A percentile compares a stretch with the other conserved stretches of the same genome.
phyloP scores from a whole-genome alignment of 2,113 vertebrate genomes.

The Hipposideros armiger region DNA sequence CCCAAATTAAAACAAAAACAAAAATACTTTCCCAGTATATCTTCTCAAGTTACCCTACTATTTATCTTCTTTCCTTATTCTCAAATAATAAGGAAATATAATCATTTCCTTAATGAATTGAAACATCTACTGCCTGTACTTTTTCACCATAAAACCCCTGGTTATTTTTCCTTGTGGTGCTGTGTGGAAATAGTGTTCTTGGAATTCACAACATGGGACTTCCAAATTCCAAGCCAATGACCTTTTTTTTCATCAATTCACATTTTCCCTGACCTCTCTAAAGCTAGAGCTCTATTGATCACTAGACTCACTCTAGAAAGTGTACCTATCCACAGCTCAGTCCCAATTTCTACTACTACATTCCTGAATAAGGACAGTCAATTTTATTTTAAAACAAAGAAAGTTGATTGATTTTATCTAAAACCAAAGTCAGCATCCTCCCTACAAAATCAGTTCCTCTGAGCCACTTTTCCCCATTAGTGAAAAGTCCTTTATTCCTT shows the following conservation, averaged over 20 bases:
- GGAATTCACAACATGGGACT: not conserved
- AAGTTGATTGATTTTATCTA: not conserved
- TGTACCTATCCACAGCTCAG: not conserved
- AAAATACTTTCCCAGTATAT: not conserved
- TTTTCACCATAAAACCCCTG: not conserved
- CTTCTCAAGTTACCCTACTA: not conserved
- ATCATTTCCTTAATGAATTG: not conserved
- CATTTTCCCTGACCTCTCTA: not conserved
- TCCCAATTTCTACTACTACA: not conserved
- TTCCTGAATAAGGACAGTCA: not conserved
- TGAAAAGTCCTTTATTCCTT: not conserved
- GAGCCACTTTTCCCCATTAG: not conserved
- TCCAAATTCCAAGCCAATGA: not conserved
- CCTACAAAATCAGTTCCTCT: not conserved
- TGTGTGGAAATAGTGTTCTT: not conserved
- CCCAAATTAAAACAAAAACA: not conserved
- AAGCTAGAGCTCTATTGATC: not conserved
- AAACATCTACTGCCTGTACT: not conserved
- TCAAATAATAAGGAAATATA: not conserved
- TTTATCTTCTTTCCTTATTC: not conserved
- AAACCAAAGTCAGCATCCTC: not conserved
- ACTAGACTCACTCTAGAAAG: not conserved
- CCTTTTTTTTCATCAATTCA: not conserved
- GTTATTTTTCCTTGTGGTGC: not conserved
- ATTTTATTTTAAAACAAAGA: slow-evolving; percentile 12